phyloP scores from a whole-genome alignment of 2,797 vertebrate genomes.

The Hafferia zeledoni region DNA sequence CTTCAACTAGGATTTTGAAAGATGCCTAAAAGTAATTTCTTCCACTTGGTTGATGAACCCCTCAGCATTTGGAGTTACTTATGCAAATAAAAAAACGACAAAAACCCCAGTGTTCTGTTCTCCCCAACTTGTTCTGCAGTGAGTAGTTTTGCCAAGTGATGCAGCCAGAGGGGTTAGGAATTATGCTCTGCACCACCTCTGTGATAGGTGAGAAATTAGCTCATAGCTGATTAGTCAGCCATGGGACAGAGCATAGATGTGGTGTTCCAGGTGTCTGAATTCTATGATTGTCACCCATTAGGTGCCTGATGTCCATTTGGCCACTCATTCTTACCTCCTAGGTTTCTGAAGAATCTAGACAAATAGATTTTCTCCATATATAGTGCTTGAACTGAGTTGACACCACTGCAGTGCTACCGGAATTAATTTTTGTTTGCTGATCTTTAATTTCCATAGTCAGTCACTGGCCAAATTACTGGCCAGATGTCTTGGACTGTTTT shows the following conservation, averaged over 20 bases:
- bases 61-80: neutral
- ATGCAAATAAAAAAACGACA: neutral
- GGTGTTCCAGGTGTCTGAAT: neutral
- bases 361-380: neutral
- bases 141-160: neutral
- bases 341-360: neutral
- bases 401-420: neutral
- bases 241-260: neutral
- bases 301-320: neutral
- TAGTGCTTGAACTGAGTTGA: neutral
- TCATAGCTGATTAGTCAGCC: neutral
- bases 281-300: neutral
- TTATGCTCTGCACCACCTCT: neutral
- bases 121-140: neutral
- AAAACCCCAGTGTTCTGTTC: neutral
- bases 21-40: neutral
- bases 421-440: neutral
- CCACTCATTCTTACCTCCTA: neutral
- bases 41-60: neutral
- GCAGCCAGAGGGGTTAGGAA: neutral
- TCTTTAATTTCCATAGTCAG: neutral
- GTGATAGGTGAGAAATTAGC: neutral
- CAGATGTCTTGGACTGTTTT: neutral
- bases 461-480: neutral
- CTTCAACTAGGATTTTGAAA: neutral